These are phyloP conservation scores for Netelia virgata DNA, from an alignment of 2,888 invertebrate genomes.

Conservation along the genomic window DNA sequence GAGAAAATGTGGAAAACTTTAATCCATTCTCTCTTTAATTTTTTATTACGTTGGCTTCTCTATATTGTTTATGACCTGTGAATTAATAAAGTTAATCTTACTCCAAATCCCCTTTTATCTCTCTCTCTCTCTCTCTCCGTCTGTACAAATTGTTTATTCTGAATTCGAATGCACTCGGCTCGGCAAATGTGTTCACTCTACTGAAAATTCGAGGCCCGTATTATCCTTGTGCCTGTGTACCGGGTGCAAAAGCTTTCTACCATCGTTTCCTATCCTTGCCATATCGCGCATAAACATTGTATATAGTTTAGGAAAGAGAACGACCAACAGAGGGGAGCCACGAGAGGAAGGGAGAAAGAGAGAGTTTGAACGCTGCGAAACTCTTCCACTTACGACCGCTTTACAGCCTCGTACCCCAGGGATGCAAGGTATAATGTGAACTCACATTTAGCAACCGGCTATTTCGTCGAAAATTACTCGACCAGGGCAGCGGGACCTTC, in stretches of 20 bases:
- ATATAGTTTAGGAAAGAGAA: neutral
- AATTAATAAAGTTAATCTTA: neutral
- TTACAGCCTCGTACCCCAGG: constrained; percentile 11
- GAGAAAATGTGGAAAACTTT: neutral
- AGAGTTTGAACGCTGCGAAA: constrained; percentile 37
- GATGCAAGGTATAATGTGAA: constrained; percentile 49
- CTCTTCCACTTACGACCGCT: constrained; percentile 31
- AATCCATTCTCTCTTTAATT: neutral
- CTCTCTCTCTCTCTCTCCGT: neutral
- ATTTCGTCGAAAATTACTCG: constrained; percentile 51
- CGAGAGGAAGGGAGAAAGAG: neutral
- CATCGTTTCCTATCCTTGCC: neutral
- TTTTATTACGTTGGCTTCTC: neutral
- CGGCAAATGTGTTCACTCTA: constrained; percentile 7
- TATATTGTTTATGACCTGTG: neutral
- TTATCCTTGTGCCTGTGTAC: constrained; percentile 15
- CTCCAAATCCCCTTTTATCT: neutral
- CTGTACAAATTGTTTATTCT: constrained; percentile 14
- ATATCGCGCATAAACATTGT: constrained; percentile 15
- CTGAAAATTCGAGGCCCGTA: constrained; percentile 26
- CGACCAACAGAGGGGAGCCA: constrained; percentile 7
- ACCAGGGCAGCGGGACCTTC: constrained; percentile 13
- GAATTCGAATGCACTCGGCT: constrained; percentile 13
- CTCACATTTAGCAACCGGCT: constrained; percentile 39
- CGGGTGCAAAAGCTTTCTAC: constrained; percentile 2